A percentile compares a stretch with the other conserved stretches of the same genome.
Evolutionary conservation across 2,797 vertebrate genomes (phyloP).

Genomic region (Intellagama lesueurii): DNA sequence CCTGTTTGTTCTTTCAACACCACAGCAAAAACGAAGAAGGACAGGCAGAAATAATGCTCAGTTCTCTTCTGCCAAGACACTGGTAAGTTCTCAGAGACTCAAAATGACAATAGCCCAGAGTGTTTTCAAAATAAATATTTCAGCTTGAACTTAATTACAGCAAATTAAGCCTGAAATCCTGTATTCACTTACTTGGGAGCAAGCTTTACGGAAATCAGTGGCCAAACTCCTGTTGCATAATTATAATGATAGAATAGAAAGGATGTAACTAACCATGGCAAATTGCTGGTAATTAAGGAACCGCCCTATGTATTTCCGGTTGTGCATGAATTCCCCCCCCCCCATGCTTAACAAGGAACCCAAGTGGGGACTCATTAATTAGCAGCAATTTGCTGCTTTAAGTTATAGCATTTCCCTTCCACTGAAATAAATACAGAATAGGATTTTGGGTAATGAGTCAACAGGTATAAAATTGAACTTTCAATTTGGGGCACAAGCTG

Average conservation of each 20-base stretch:
- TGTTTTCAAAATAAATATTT: constrained; percentile 68
- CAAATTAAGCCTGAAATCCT: constrained; percentile 44
- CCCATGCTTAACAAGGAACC: too few relatives aligned
- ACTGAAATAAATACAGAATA: background rate
- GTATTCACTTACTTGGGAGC: background rate
- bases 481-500: constrained; percentile 64
- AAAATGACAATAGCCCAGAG: constrained; percentile 54
- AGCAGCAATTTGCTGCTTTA: too few relatives aligned
- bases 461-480: background rate
- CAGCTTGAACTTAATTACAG: constrained; percentile 66
- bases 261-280: too few relatives aligned
- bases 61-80: constrained; percentile 14
- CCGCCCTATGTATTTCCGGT: too few relatives aligned
- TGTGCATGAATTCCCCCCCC: too few relatives aligned
- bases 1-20: constrained; percentile 21
- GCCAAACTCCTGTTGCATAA: too few relatives aligned
- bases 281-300: too few relatives aligned
- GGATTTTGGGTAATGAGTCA: background rate
- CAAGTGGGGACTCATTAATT: too few relatives aligned
- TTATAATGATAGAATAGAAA: too few relatives aligned
- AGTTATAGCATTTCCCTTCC: too few relatives aligned
- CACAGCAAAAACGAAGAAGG: background rate
- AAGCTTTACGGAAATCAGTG: background rate
- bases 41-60: constrained; percentile 10
- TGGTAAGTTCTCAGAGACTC: constrained; percentile 27